A percentile compares a stretch with the other conserved stretches of the same genome.
Evolutionary conservation across 2,113 vertebrate species (phyloP).

Genomic region (Proterorhinus semilunaris): DNA sequence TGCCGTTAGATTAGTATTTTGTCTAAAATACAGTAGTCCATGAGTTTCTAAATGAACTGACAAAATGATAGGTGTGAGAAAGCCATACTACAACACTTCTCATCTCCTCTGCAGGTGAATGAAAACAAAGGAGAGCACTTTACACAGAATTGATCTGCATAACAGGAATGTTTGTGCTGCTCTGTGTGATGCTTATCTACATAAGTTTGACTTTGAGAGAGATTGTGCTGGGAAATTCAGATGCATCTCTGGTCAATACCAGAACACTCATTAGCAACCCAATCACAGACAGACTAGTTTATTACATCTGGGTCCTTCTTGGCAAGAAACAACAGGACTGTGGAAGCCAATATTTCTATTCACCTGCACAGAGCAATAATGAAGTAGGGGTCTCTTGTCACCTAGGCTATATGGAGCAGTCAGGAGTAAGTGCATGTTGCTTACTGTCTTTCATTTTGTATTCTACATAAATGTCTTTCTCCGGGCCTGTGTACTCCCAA

Average conservation of each 20-base stretch:
- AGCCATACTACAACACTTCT: conserved; percentile 51
- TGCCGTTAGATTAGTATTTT: conserved; percentile 22
- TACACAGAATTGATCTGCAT: conserved; percentile 34
- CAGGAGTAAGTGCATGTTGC: conserved; percentile 66
- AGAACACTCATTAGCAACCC: conserved; percentile 38
- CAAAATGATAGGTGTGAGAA: conserved; percentile 56
- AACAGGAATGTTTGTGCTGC: conserved; percentile 25
- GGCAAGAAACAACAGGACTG: conserved; percentile 15
- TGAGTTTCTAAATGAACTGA: conserved; percentile 22
- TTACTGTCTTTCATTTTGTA: conserved; percentile 93
- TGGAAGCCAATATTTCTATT: conserved; percentile 54
- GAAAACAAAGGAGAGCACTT: conserved; percentile 45
- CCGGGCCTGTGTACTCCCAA: conserved; percentile 93
- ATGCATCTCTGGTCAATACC: conserved; percentile 19
- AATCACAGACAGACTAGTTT: conserved; percentile 46
- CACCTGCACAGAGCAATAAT: conserved; percentile 52
- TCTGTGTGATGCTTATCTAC: conserved; percentile 30
- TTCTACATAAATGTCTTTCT: conserved; percentile 90
- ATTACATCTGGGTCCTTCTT: conserved; percentile 45
- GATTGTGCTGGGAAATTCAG: conserved; percentile 20
- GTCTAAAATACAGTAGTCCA: conserved; percentile 29
- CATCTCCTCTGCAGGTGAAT: conserved; percentile 55
- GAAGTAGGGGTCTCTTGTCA: conserved; percentile 61
- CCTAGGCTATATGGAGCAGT: conserved; percentile 33
- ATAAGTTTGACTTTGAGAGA: conserved; percentile 24